phyloP scores from a whole-genome alignment of 2,888 invertebrate species.

The Apamea sordens region DNA sequence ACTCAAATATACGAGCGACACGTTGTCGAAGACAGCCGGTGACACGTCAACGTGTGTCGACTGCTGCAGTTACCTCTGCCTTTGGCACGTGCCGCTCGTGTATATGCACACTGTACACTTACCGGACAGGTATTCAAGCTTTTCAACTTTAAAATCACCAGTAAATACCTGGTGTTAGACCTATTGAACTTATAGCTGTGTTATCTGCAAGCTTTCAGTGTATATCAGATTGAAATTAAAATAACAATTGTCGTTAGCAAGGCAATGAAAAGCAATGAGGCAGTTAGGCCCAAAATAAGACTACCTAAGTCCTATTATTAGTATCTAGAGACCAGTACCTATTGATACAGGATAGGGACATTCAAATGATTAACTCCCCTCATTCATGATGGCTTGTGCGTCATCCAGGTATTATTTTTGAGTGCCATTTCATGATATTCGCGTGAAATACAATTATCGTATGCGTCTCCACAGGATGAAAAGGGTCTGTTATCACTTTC shows the following conservation, averaged over 20 bases:
- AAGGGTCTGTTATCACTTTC: background rate
- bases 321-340: background rate
- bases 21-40: too few relatives aligned
- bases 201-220: slow-evolving; percentile 47
- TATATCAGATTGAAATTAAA: slow-evolving; percentile 42
- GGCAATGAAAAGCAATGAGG: slow-evolving; percentile 51
- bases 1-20: too few relatives aligned
- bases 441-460: background rate
- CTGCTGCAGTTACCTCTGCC: too few relatives aligned
- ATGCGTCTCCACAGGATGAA: background rate
- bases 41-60: too few relatives aligned
- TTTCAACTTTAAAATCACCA: background rate
- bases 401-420: background rate
- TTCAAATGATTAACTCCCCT: background rate
- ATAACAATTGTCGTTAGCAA: slow-evolving; percentile 45
- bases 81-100: too few relatives aligned
- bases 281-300: slow-evolving; percentile 39
- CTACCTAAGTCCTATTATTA: slow-evolving; percentile 6
- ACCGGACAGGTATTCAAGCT: too few relatives aligned
- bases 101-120: too few relatives aligned
- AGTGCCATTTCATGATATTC: too few relatives aligned
- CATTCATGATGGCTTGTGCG: too few relatives aligned
- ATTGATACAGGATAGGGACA: background rate
- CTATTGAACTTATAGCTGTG: slow-evolving; percentile 28
- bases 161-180: background rate